Base-by-base conservation (phyloP, 2,888 invertebrate species). In the Lochmaea crataegi region DNA sequence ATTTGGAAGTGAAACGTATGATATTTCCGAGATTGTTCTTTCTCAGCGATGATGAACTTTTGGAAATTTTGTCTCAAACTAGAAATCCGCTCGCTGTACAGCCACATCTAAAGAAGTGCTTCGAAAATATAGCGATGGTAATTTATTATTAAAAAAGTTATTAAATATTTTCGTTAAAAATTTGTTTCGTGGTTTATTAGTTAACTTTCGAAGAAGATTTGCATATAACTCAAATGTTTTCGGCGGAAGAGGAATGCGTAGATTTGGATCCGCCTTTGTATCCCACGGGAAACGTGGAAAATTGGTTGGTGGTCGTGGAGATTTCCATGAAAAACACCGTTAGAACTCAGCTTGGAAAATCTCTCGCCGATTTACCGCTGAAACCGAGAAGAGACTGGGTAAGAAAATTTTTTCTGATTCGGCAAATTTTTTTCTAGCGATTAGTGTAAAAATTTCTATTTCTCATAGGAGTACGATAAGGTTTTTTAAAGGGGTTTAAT, bases 71-170 rank as follows among this genome's bases (percentile, higher is more conserved):
- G 65, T 93, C 94, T 0, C 94, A 95, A 87, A 92, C 94, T 0
- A 90, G 92, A 72, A 93, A 95, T 82, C 94, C 94, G 0, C 86
- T 90, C 58, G 91, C 94, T 0, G 94, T 95, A 2, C 94, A 95
- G 84, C 94, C 94, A 0, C 94, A 94, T 86, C 87, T 95, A n/a
- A 89, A 92, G 77, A 95, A 95, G 85, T 94, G 94, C 86, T 95
- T 95, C 85, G 94, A 95, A 84, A 93, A 92, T 81, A 92, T 95
- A 80, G 91, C 92, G 10, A 90, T 87, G 88, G 91, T 90, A 82
- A 65, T 16, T 4, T 65, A 0, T 16, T 63, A 63, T 11, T 10
- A 14, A 2, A 2, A 16, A 18, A 45, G 10, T 18, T 18, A 42
- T 42, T 42, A 4, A 32, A 32, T 61, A 61, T n/a, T 6, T 18